A percentile compares a stretch with the other conserved stretches of the same genome.
Conservation (phyloP, 2,888 invertebrate species). For the Rosalia funebris region DNA sequence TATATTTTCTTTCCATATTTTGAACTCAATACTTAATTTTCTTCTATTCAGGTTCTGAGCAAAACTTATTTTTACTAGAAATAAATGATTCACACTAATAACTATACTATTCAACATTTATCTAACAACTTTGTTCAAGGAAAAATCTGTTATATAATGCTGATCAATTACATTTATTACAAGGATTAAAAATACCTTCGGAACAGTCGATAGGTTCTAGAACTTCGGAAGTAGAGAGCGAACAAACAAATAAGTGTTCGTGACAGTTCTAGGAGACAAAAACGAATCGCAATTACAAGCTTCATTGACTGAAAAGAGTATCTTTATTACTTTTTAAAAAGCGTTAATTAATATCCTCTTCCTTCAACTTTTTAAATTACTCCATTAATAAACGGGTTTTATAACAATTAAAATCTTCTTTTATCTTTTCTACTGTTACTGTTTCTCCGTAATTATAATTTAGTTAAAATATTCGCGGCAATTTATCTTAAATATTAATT, state of each 20-base stretch:
- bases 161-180: constrained; percentile 13
- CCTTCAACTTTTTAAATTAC: constrained; percentile 29
- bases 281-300: constrained; percentile 28
- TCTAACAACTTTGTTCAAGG: too few species aligned
- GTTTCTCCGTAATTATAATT: constrained; percentile 19
- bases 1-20: too few species aligned
- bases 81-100: too few species aligned
- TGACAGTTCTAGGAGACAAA: constrained; percentile 16
- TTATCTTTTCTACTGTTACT: constrained; percentile 20
- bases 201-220: constrained; percentile 17
- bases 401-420: constrained; percentile 33
- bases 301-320: constrained; percentile 30
- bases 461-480: constrained; percentile 19
- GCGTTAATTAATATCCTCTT: constrained; percentile 34
- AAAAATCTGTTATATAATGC: neutral
- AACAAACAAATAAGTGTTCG: constrained; percentile 20
- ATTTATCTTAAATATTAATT: constrained; percentile 18
- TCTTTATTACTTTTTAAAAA: constrained; percentile 34
- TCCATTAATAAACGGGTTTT: constrained; percentile 36
- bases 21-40: too few species aligned
- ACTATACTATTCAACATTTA: too few species aligned
- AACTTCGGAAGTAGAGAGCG: neutral
- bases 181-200: constrained; percentile 4
- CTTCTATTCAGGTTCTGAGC: too few species aligned
- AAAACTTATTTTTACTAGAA: too few species aligned